These are phyloP conservation scores for Nemapogon koenigi DNA, from an alignment of 2,888 invertebrate genomes.

Conservation along the genomic window DNA sequence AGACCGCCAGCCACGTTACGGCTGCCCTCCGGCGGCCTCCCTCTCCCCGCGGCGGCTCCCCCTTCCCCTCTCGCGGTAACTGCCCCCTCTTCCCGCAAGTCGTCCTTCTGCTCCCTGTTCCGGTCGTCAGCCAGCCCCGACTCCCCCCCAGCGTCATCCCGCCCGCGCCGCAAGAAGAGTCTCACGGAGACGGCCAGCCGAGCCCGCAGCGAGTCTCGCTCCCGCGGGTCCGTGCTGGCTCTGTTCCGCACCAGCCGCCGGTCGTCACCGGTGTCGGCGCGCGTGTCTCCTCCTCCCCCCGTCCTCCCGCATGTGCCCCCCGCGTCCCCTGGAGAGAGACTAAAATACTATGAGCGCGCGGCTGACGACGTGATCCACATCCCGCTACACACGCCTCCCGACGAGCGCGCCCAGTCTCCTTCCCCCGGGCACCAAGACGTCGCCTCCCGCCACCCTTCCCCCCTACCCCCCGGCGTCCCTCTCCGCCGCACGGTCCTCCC, in stretches of 20 bases:
- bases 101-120: conserved; percentile 82
- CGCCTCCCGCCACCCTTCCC: conserved; percentile 27
- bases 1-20: conserved; percentile 48
- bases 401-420: conserved; percentile 53
- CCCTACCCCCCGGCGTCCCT: conserved; percentile 26
- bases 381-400: conserved; percentile 77
- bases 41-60: conserved; percentile 32
- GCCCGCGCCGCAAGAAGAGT: conserved; percentile 44
- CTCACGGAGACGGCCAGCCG: conserved; percentile 27
- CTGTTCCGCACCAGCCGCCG: conserved; percentile 67
- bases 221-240: conserved; percentile 66
- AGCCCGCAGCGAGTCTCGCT: conserved; percentile 15
- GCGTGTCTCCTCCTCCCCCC: conserved; percentile 20
- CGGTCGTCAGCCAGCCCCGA: conserved; percentile 72
- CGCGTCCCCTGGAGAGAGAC: conserved; percentile 18
- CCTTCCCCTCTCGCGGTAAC: conserved; percentile 75
- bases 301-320: conserved; percentile 38
- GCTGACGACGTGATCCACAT: conserved; percentile 73
- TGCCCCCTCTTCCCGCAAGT: conserved; percentile 73
- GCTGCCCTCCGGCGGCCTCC: conserved; percentile 19
- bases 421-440: conserved; percentile 16
- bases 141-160: conserved; percentile 63
- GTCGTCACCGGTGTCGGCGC: conserved; percentile 34
- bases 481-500: conserved; percentile 45
- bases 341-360: conserved; percentile 69